A percentile compares a stretch with the other conserved stretches of the same genome.
Conservation (phyloP, 2,888 invertebrate species). For the Cryptocephalus primarius region DNA sequence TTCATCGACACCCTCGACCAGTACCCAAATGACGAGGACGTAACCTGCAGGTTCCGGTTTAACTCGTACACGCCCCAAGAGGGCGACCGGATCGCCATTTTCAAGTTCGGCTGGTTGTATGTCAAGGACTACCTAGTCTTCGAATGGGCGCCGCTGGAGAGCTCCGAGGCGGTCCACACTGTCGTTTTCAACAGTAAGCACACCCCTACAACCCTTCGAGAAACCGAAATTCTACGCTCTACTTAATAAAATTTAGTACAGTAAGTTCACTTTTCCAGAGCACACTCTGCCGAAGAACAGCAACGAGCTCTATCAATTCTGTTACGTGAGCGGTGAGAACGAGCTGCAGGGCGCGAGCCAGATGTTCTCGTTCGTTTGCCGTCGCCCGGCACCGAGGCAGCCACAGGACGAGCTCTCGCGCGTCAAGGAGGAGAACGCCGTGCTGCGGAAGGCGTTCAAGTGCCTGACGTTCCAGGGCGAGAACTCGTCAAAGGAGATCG, state of each 20-base stretch:
- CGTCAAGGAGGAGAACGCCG: constrained; percentile 24
- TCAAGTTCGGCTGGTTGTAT: constrained; percentile 31
- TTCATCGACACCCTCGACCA: constrained; percentile 26
- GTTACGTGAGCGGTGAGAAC: constrained; percentile 31
- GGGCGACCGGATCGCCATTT: constrained; percentile 32
- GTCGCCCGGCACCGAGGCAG: background rate
- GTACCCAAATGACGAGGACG: constrained; percentile 25
- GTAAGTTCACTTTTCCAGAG: constrained; percentile 20
- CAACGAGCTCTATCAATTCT: constrained; percentile 30
- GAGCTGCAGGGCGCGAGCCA: constrained; percentile 30
- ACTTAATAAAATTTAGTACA: no score
- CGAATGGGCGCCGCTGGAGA: constrained; percentile 26
- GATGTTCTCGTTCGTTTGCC: constrained; percentile 25
- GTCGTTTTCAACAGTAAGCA: constrained; percentile 28
- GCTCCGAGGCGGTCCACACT: constrained; percentile 3
- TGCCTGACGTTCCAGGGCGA: constrained; percentile 8
- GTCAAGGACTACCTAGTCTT: constrained; percentile 31
- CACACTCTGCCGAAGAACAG: constrained; percentile 25
- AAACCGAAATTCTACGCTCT: no score
- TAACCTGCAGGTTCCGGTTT: constrained; percentile 24
- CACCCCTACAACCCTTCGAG: background rate
- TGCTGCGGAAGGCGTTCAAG: constrained; percentile 20
- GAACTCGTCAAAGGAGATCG: constrained; percentile 17
- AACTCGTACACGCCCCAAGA: constrained; percentile 27
- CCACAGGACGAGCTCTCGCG: constrained; percentile 14